Evolutionary conservation across 2,888 invertebrate genomes (phyloP), one percentile per base, ranked within the genome.

Genomic region (Caenorhabditis zanzibari): DNA sequence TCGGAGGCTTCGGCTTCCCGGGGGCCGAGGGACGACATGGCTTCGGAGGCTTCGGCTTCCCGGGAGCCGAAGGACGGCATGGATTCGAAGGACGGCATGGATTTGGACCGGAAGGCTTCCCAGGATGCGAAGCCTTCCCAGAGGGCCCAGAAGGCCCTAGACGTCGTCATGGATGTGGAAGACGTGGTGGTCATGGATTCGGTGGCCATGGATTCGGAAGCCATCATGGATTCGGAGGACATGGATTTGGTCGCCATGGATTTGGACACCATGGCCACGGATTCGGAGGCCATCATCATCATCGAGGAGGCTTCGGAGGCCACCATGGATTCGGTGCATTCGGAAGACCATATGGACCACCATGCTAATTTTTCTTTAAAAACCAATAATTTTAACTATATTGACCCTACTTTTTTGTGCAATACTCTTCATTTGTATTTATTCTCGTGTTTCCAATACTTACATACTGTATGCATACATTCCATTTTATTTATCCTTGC

Each of bases 241-340:
- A 59, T 35, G 16, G 14, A 16, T 59, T 58, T 32, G 56, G 56
- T 44, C 44, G 16, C 2, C 68, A 49, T 19, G 32, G 52, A 49
- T 72, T 72, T 16, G 59, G 49, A 49, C 44, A 32, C 26, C 47
- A 19, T 26, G 71, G 71, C 12, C n/a, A n/a, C n/a, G n/a, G n/a
- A n/a, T 58, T 47, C 22, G 52, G 73, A 49, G 38, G 61, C 24
- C 73, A 49, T 47, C 58, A 56, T 41, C 58, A 44, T 22, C 58
- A 26, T 22, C 35, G 32, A 35, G 16, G n/a, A 12, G 52, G 52
- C 28, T 52, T 52, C 14, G 66, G 66, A 49, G 66, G 66, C 7
- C 66, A 24, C 19, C 47, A 49, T 49, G 66, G 75, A 41, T 76
- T 76, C 28, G 59, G 44, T 32, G 79, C 72, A 61, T 69, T 61